phyloP scores from a whole-genome alignment of 2,888 invertebrate genomes.

The Dicroscelio sp. region DNA sequence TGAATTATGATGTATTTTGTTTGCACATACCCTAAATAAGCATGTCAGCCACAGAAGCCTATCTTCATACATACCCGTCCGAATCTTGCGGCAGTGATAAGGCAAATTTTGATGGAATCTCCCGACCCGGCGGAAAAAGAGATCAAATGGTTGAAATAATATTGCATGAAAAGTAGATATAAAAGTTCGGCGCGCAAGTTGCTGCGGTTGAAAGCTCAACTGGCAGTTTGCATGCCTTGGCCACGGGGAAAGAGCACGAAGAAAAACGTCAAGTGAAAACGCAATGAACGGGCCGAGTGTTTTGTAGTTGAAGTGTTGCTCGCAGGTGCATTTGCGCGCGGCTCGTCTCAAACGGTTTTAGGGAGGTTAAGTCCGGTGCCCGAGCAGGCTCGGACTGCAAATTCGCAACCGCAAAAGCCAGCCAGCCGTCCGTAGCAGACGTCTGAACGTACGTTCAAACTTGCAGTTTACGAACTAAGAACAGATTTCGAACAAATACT shows the following conservation, averaged over 20 bases:
- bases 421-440: conserved; percentile 73
- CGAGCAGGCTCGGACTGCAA: conserved; percentile 61
- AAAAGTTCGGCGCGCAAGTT: conserved; percentile 48
- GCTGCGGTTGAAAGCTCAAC: conserved; percentile 54
- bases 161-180: conserved; percentile 49
- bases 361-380: conserved; percentile 65
- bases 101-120: too few relatives aligned
- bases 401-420: conserved; percentile 80
- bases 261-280: conserved; percentile 60
- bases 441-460: conserved; percentile 69
- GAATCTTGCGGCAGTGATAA: too few relatives aligned
- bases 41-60: too few relatives aligned
- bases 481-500: conserved; percentile 79
- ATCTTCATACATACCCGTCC: too few relatives aligned
- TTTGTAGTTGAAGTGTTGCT: conserved; percentile 68
- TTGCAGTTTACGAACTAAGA: conserved; percentile 78
- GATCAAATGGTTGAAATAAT: conserved; percentile 41
- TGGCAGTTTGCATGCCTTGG: conserved; percentile 55
- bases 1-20: too few relatives aligned
- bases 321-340: conserved; percentile 67
- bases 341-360: conserved; percentile 62
- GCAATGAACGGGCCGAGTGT: conserved; percentile 42
- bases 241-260: conserved; percentile 38
- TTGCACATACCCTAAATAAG: too few relatives aligned
- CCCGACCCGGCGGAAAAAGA: conserved; percentile 22